phyloP scores from a whole-genome alignment of 2,797 vertebrate genomes.

The Dendrocincla tyrannina region DNA sequence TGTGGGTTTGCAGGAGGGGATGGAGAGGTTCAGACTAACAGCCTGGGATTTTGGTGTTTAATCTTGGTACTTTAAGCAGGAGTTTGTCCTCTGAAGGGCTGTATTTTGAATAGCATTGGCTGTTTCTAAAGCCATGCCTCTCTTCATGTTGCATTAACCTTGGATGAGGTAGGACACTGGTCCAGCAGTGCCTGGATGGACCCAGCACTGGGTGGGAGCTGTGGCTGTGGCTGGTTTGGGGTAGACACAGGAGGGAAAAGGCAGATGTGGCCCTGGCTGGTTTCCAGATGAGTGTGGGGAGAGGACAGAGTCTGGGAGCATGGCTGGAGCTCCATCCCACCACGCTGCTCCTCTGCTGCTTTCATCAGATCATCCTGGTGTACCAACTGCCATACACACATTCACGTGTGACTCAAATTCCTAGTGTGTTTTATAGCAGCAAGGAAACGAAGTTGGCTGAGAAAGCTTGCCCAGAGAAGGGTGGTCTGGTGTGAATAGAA shows the following conservation, averaged over 20 bases:
- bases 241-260: background rate
- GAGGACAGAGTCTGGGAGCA: rapidly evolving
- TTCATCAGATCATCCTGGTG: background rate
- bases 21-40: background rate
- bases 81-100: background rate
- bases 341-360: background rate
- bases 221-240: rapidly evolving
- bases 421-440: background rate
- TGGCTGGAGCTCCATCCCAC: background rate
- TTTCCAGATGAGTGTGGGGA: background rate
- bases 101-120: background rate
- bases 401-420: rapidly evolving
- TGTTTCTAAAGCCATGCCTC: background rate
- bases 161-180: background rate
- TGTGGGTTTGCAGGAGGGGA: background rate
- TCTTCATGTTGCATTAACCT: rapidly evolving
- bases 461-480: background rate
- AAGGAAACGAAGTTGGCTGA: background rate
- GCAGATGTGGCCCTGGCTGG: rapidly evolving
- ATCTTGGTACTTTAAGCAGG: background rate
- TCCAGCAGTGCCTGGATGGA: background rate
- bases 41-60: rapidly evolving
- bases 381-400: rapidly evolving
- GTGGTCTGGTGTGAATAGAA: background rate
- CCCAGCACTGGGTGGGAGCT: background rate